These are phyloP conservation scores for Neodiprion virginianus DNA, from an alignment of 1,140 invertebrate genomes.

Conservation along the genomic window DNA sequence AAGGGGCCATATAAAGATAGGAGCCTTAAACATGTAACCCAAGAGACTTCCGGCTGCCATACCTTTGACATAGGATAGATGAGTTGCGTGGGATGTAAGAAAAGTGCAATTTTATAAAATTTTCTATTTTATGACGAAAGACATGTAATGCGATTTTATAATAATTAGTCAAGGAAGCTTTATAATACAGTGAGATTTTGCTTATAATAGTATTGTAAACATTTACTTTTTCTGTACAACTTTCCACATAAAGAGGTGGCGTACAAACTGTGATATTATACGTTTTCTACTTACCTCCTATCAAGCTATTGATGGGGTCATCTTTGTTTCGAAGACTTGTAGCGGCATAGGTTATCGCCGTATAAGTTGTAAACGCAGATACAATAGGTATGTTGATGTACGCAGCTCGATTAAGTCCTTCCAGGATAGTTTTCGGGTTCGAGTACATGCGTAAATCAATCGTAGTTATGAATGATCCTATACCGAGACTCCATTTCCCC, in stretches of 20 bases:
- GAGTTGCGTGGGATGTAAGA: too few relatives aligned
- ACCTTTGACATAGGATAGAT: slow-evolving; percentile 64
- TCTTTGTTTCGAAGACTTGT: slow-evolving; percentile 70
- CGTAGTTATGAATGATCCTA: slow-evolving; percentile 50
- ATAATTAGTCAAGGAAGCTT: too few relatives aligned
- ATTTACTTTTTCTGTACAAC: not conserved
- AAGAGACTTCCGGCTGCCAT: slow-evolving; percentile 64
- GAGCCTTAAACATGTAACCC: slow-evolving; percentile 63
- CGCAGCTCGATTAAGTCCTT: slow-evolving; percentile 57
- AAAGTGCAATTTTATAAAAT: too few relatives aligned
- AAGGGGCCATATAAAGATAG: slow-evolving; percentile 32
- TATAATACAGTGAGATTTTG: not conserved
- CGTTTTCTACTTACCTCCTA: slow-evolving; percentile 40
- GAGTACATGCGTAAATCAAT: slow-evolving; percentile 67
- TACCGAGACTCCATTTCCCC: slow-evolving; percentile 63
- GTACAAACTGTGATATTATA: not conserved
- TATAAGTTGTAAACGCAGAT: slow-evolving; percentile 70
- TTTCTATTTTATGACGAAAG: too few relatives aligned
- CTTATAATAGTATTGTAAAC: not conserved
- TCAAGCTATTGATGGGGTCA: slow-evolving; percentile 58
- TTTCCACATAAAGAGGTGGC: not conserved
- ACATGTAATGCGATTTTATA: too few relatives aligned
- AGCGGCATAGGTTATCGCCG: slow-evolving; percentile 65
- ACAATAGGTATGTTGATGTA: slow-evolving; percentile 67
- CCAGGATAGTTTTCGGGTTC: slow-evolving; percentile 62